Conservation (phyloP, 2,113 vertebrate species). For the Bos indicus region DNA sequence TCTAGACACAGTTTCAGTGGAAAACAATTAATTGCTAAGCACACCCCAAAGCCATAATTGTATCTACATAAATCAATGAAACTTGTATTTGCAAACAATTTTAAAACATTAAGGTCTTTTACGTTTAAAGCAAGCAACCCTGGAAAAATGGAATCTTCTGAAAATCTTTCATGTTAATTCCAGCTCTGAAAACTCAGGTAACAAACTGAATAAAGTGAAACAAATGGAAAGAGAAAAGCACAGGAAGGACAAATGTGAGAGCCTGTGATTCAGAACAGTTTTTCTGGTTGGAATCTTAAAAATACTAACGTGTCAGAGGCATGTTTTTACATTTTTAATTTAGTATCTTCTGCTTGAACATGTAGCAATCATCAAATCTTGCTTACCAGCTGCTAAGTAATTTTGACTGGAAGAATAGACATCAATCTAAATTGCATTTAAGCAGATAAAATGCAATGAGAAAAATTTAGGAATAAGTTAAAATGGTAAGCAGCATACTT, state of each 20-base stretch:
- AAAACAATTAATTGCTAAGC: neutral
- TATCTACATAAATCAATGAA: neutral
- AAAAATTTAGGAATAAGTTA: constrained; percentile 45
- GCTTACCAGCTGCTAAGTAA: constrained; percentile 65
- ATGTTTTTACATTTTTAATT: constrained; percentile 65
- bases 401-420: constrained; percentile 76
- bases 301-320: constrained; percentile 14
- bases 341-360: constrained; percentile 56
- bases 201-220: constrained; percentile 49
- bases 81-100: neutral
- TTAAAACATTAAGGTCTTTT: neutral
- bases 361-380: constrained; percentile 69
- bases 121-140: constrained; percentile 47
- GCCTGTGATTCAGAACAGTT: constrained; percentile 16
- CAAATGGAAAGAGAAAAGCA: constrained; percentile 66
- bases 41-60: neutral
- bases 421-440: constrained; percentile 66
- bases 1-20: neutral
- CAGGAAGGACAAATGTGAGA: constrained; percentile 41
- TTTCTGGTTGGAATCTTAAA: constrained; percentile 9
- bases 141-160: constrained; percentile 41
- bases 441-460: constrained; percentile 46
- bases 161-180: constrained; percentile 51
- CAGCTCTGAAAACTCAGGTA: constrained; percentile 55
- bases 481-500: constrained; percentile 69